These are phyloP conservation scores for Zoanthus sociatus DNA, from an alignment of 92 coral and sea anemone species.

Conservation along the genomic window DNA sequence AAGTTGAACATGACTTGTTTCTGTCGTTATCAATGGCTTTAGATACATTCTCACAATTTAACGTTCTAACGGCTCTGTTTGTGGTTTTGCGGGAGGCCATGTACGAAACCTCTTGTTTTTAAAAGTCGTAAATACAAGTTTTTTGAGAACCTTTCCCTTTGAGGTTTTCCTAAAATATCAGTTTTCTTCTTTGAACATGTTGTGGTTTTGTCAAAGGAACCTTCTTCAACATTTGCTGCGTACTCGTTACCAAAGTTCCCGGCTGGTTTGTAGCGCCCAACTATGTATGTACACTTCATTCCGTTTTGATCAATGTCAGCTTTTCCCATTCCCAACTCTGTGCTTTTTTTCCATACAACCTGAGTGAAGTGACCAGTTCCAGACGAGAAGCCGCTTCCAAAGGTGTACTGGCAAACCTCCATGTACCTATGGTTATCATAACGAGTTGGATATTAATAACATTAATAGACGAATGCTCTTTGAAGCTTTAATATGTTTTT, in stretches of 20 bases:
- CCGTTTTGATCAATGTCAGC: slow-evolving; percentile 72
- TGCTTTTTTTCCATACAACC: slow-evolving; percentile 87
- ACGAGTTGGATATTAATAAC: background rate
- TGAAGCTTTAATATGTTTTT: too few relatives aligned
- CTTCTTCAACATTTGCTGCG: slow-evolving; percentile 71
- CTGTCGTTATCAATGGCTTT: too few relatives aligned
- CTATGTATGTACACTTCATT: slow-evolving; percentile 79
- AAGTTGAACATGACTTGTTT: too few relatives aligned
- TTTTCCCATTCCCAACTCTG: slow-evolving; percentile 79
- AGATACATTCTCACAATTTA: too few relatives aligned
- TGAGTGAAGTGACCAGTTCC: slow-evolving; percentile 86
- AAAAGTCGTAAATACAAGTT: slow-evolving; percentile 7
- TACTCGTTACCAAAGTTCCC: slow-evolving; percentile 66
- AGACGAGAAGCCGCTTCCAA: slow-evolving; percentile 41
- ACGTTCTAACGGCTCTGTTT: background rate
- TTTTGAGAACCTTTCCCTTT: background rate
- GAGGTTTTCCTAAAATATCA: background rate
- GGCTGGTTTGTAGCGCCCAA: slow-evolving; percentile 84
- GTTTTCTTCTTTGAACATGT: slow-evolving; percentile 45
- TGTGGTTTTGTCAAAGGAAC: slow-evolving; percentile 64
- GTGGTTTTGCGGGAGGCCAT: background rate
- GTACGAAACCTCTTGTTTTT: slow-evolving; percentile 3
- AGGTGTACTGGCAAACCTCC: slow-evolving; percentile 22
- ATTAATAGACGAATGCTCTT: too few relatives aligned
- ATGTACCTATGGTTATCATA: background rate